Evolutionary conservation across 2,888 invertebrate species (phyloP), one percentile per base, ranked within the genome.

Genomic region (Tipula confusa): DNA sequence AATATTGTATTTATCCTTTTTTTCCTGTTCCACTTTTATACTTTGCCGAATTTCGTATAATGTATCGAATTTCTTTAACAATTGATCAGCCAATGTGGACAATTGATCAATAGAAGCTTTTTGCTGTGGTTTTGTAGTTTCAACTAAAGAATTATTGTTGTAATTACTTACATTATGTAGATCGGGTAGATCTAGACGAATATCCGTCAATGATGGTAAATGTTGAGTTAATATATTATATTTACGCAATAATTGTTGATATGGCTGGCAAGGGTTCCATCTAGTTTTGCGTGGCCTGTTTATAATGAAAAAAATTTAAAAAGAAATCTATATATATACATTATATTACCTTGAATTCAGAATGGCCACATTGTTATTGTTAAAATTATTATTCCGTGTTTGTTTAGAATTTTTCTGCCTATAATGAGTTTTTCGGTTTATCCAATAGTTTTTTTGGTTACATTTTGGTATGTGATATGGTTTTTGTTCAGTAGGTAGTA

Each of bases 1-100:
- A 48, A 83, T 29, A 43, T 83, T 48, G 15, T 83, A 83, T 83
- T 83, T 83, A 7, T 15, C 15, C 7, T n/a, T 83, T 29, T 48
- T 83, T 6, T n/a, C 43, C 18, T 82, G 18, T 82, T 29, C 82
- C 15, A 80, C 80, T 80, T 80, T 80, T 29, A 80, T 80, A 80
- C 31, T 80, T 80, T 80, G 80, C 5, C 80, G 29, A 29, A 31
- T 80, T 2, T 80, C 80, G 2, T 33, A 33, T n/a, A 82, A 33
- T 11, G 31, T 33, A 24, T 82, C 82, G 5, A 82, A 33, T 82
- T 33, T 29, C 7, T 24, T 33, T 82, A 82, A 82, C 9, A 82
- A n/a, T 6, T 33, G 29, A 33, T 82, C 33, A 13, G 82, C 82
- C 24, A 82, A 18, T 18, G 29, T 11, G 6, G 80, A 29, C 80